Evolutionary conservation across 2,888 invertebrate genomes (phyloP).

Genomic region (Ichneumoninae sp.): DNA sequence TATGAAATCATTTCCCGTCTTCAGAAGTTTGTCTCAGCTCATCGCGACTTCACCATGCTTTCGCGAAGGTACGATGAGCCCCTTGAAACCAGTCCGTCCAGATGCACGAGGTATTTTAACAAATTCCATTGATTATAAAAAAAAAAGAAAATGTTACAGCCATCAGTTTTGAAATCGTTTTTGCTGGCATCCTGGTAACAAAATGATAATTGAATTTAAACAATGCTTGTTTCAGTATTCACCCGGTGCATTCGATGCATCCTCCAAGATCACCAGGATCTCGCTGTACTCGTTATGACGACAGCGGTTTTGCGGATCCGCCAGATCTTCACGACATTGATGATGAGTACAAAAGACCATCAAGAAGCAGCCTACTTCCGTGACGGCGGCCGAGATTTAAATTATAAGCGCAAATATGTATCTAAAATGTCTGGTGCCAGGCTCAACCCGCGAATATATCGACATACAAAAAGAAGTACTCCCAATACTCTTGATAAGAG

Average conservation of each 20-base stretch:
- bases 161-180: background rate
- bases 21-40: slow-evolving; percentile 93
- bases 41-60: slow-evolving; percentile 94
- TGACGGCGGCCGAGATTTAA: slow-evolving; percentile 76
- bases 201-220: background rate
- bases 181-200: background rate
- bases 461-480: no score
- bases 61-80: slow-evolving; percentile 90
- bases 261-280: slow-evolving; percentile 84
- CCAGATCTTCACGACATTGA: slow-evolving; percentile 89
- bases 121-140: background rate
- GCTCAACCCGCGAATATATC: no score
- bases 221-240: slow-evolving; percentile 74
- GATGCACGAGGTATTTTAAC: slow-evolving; percentile 80
- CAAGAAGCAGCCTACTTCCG: slow-evolving; percentile 82
- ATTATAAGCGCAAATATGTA: slow-evolving; percentile 43
- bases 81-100: slow-evolving; percentile 84
- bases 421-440: no score
- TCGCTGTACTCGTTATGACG: slow-evolving; percentile 89
- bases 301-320: slow-evolving; percentile 90
- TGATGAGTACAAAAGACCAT: slow-evolving; percentile 89
- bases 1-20: slow-evolving; percentile 91
- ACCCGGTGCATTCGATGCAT: slow-evolving; percentile 85
- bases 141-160: background rate
- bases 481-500: no score